Conservation (phyloP, 2,888 invertebrate species). For the Polymixis flavicincta region DNA sequence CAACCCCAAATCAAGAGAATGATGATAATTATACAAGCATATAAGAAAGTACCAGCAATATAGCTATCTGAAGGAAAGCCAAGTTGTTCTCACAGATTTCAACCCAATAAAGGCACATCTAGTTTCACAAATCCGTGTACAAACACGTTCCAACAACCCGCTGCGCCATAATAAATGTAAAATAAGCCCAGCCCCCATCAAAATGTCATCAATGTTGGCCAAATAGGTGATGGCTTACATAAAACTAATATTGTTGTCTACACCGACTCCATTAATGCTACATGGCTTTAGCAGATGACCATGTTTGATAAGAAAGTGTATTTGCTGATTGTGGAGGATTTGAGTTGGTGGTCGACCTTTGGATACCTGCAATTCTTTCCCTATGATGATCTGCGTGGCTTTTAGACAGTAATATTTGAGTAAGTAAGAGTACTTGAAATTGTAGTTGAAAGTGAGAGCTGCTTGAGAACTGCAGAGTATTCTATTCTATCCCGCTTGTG, state of each 20-base stretch:
- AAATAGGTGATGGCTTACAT: slow-evolving; percentile 76
- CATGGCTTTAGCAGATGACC: slow-evolving; percentile 47
- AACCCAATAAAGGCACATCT: slow-evolving; percentile 17
- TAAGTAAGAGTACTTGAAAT: not conserved
- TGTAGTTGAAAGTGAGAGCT: not conserved
- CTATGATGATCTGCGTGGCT: not conserved
- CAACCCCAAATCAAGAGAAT: too few relatives aligned
- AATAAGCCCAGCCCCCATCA: slow-evolving; percentile 83
- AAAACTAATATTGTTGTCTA: slow-evolving; percentile 61
- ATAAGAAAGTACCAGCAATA: not conserved
- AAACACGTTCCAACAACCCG: slow-evolving; percentile 82
- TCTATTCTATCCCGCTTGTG: not conserved
- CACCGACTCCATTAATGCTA: slow-evolving; percentile 54
- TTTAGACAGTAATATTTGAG: not conserved
- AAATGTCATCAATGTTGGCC: slow-evolving; percentile 89
- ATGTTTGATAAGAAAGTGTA: slow-evolving; percentile 52
- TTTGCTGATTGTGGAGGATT: not conserved
- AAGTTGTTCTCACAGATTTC: not conserved
- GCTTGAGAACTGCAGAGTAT: too few relatives aligned
- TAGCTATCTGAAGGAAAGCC: not conserved
- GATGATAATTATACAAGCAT: not conserved
- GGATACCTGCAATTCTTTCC: not conserved
- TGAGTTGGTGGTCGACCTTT: slow-evolving; percentile 35
- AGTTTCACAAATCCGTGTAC: slow-evolving; percentile 56
- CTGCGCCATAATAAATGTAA: slow-evolving; percentile 88